These are phyloP conservation scores for Salvator merianae DNA, from an alignment of 2,113 vertebrate species.

Conservation along the genomic window DNA sequence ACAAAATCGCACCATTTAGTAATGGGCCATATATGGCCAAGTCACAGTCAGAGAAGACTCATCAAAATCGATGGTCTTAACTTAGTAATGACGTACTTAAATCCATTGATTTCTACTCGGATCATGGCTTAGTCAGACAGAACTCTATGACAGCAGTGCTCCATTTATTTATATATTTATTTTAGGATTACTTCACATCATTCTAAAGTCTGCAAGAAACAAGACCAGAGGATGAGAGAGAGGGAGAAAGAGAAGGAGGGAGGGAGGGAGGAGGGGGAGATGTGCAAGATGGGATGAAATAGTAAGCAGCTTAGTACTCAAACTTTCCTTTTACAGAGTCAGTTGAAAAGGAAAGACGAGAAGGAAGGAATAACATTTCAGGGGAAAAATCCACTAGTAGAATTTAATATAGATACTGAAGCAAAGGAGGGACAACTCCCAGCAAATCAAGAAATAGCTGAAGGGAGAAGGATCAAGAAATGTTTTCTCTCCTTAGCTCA, in stretches of 20 bases:
- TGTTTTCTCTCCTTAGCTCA: neutral
- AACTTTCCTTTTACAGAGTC: neutral
- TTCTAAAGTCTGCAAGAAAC: slow-evolving; percentile 24
- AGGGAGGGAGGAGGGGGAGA: no score
- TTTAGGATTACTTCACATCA: slow-evolving; percentile 21
- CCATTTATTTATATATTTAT: neutral
- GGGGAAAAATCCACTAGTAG: neutral
- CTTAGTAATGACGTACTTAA: neutral
- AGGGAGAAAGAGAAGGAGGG: no score
- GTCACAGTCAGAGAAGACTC: neutral
- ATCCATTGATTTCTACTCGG: neutral
- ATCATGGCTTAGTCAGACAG: neutral
- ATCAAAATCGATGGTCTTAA: neutral
- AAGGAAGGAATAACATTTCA: neutral
- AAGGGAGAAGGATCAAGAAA: slow-evolving; percentile 9
- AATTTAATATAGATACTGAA: neutral
- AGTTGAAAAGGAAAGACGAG: neutral
- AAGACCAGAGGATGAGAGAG: neutral
- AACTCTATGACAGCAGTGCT: neutral
- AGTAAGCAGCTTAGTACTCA: neutral
- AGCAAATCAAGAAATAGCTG: neutral
- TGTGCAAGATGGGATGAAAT: neutral
- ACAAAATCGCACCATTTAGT: slow-evolving; percentile 39
- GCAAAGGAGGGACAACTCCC: rapidly evolving
- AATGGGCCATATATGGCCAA: slow-evolving; percentile 1